Base-by-base conservation (phyloP, 2,888 invertebrate genomes). In the Cosmia trapezina region DNA sequence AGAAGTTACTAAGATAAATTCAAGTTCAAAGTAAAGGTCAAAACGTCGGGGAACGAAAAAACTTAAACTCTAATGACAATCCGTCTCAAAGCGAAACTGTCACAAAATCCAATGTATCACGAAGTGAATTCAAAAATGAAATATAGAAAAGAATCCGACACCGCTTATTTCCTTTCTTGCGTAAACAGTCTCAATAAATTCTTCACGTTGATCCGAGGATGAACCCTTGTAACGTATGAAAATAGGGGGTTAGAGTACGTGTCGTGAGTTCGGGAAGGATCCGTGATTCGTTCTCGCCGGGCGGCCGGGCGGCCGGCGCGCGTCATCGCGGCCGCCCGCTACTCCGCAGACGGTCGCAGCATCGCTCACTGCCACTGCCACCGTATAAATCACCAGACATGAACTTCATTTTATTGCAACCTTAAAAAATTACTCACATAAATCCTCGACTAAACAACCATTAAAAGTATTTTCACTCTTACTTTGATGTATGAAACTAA, bases 141-240 rank as follows among this genome's bases (percentile, higher is more conserved):
- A 86, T 81, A 83, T 83, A 74, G 71, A 69, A 78, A 81, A 83
- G 79, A 83, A 84, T 81, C 78, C 77, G 63, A 86, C 86, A 82
- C 81, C 80, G 81, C 83, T 84, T 89, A 87, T 88, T 89, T 87
- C 86, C 88, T 87, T 83, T 88, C 87, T 87, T 88, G 85, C 83
- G 89, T 93, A 93, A 92, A 92, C 92, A 92, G 88, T 91, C 91
- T 91, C 92, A 91, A 94, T 94, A 94, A 94, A 94, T 94, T 92
- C 91, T 91, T 93, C 93, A 91, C 87, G 89, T 88, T 94, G 94
- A 94, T 93, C 94, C 92, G 80, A 80, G 92, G 93, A 91, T 93
- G 92, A 93, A 91, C 90, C 89, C 88, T 89, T 88, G 91, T 87
- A 93, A 93, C 93, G 89, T 93, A 93, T 93, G 93, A 93, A 93